Evolutionary conservation across 2,797 vertebrate species (phyloP), one percentile per base, ranked within the genome.

Genomic region (Loris lydekkerianus): DNA sequence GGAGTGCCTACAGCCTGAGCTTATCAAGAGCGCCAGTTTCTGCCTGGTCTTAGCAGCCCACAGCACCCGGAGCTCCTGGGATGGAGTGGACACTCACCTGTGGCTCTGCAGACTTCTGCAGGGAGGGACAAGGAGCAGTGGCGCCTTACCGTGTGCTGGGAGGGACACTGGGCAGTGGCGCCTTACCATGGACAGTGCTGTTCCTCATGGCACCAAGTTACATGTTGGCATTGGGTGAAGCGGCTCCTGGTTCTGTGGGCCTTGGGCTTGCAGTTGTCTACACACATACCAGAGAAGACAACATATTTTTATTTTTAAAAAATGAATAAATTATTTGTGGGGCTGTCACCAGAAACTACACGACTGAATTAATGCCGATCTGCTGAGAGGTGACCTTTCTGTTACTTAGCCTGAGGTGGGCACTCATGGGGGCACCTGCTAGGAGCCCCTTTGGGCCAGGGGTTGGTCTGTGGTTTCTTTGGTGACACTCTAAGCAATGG

Each of bases 281-380:
- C 11, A 9, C 75, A 60, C 80, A 37, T 10, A 34, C 75, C 60
- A 81, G 80, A 60, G 70, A 87, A 43, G 6, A 40, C 2, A 65
- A 81, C 80, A 84, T 86, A 76, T 83, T 96, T 92, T 96, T 93
- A 90, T 80, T 96, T 61, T n/a, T 7, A 77, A 86, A 65, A 92
- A 94, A 90, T 53, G 53, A 70, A n/a, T 95, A 91, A 76, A 95
- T 89, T 84, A 49, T 83, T 10, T 23, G 37, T 8, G 18, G 49
- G 37, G 34, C 93, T 72, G 43, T 37, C 5, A 23, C 78, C 89
- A 86, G 84, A 60, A 7, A 3, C 10, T 10, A 2, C 1, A 1
- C 0, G 25, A 15, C 49, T 14, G 67, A 40, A 0, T 92, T 86
- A 96, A 87, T 77, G 46, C 58, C 67, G 10, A 21, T 76, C 40